Evolutionary conservation across 2,797 vertebrate species (phyloP), one percentile per base, ranked within the genome.

Genomic region (Pachyuromys duprasi): DNA sequence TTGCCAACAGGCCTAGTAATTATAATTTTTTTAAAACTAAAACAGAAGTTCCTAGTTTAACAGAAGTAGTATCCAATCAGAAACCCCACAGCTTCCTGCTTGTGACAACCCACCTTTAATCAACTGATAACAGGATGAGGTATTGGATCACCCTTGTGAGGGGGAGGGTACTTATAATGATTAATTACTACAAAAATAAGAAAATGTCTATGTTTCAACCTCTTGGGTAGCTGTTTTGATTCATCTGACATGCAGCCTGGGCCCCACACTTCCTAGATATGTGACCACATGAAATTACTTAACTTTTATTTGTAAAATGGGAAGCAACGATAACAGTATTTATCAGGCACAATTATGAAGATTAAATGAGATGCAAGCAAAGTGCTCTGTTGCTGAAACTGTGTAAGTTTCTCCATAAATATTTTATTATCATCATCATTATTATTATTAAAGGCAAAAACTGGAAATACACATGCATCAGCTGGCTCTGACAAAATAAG

Each of bases 371-470:
- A 92, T 53, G 8, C 53, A 86, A 81, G 53, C 7, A 28, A 89
- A 17, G 6, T 28, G 22, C 15, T 79, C n/a, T 86, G 26, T 45
- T 67, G 13, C 72, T 86, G 55, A 57, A 33, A 26, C 62, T 8
- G n/a, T 33, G 33, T 15, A 57, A 90, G 49, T 39, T 53, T 13
- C 65, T 63, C 63, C 20, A 53, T 42, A 70, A 86, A 7, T 93
- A n/a, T 57, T 74, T 88, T 36, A 55, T 67, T 88, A 69, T 90
- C 93, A 86, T 90, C 36, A 36, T 72, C 62, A 5, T 91, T 42
- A 63, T 70, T 82, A 70, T 86, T 96, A 83, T 82, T 86, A 83
- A 87, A 90, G 62, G 18, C 70, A 45, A 63, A 91, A 45, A 13
- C 33, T 88, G 89, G 26, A 93, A 91, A 55, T 65, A 63, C 1